Evolutionary conservation across 2,888 invertebrate species (phyloP).

Genomic region (Galerucella calmariensis): DNA sequence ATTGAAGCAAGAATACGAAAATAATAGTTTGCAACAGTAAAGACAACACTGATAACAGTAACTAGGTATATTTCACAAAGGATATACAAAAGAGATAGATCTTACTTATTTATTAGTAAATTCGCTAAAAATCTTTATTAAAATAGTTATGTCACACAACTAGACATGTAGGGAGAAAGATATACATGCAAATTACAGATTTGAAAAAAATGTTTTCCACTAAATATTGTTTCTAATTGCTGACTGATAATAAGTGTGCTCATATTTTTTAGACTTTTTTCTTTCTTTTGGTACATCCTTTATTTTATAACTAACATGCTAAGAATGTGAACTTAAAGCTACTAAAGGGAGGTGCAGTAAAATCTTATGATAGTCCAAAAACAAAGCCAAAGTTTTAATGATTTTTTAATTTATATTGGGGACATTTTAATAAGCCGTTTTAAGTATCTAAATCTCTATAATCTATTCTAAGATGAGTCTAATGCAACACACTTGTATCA

Average conservation of each 20-base stretch:
- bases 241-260: not conserved
- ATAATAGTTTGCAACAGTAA: constrained; percentile 65
- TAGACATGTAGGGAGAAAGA: too few species aligned
- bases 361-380: not conserved
- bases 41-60: constrained; percentile 57
- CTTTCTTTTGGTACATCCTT: constrained; percentile 11
- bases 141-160: too few species aligned
- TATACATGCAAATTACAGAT: too few species aligned
- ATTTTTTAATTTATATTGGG: not conserved
- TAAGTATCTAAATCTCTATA: constrained; percentile 3
- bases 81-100: constrained; percentile 27
- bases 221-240: too few species aligned
- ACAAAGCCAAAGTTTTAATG: constrained; percentile 9
- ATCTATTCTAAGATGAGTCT: constrained; percentile 28
- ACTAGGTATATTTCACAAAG: constrained; percentile 40
- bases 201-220: too few species aligned
- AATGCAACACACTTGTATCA: constrained; percentile 14
- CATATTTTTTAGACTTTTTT: not conserved
- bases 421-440: constrained; percentile 1
- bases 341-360: constrained; percentile 25
- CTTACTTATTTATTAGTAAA: too few species aligned
- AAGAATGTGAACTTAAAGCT: constrained; percentile 29
- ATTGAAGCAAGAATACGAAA: constrained; percentile 64
- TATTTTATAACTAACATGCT: constrained; percentile 38
- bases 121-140: too few species aligned